Evolutionary conservation across 2,113 vertebrate species (phyloP).

Genomic region (Phylloscopus trochilus): DNA sequence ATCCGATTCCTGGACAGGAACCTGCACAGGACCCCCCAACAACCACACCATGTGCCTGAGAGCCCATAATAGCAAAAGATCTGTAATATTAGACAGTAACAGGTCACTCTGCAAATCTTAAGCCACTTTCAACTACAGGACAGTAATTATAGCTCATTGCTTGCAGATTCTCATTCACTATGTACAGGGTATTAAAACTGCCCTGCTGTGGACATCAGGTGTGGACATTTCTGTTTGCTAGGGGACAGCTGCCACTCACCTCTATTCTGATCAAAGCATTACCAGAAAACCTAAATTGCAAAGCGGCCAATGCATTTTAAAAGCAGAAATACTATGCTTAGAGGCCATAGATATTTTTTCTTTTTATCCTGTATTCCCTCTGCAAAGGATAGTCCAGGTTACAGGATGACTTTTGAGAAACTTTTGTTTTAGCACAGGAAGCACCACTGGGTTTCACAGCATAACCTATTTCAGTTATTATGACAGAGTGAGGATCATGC

Average conservation of each 20-base stretch:
- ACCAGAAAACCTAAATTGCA: neutral
- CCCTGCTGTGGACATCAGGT: neutral
- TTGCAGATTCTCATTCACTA: neutral
- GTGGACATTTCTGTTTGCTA: neutral
- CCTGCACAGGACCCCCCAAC: neutral
- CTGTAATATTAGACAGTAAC: neutral
- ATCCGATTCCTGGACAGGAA: fast-evolving
- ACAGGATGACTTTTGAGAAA: neutral
- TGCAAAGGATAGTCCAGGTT: neutral
- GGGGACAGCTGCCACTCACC: neutral
- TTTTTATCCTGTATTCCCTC: neutral
- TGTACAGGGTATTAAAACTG: neutral
- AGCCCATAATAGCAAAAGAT: neutral
- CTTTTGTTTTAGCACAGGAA: neutral
- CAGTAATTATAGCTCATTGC: neutral
- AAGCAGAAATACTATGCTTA: neutral
- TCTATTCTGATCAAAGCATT: neutral
- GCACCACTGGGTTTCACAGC: fast-evolving
- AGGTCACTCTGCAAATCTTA: neutral
- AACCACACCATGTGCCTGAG: neutral
- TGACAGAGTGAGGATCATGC: fast-evolving
- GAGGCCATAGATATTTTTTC: fast-evolving
- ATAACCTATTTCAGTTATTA: neutral
- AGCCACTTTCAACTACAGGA: neutral
- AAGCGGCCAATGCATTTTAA: neutral